These are phyloP conservation scores for Grammomys dolichurus DNA, from an alignment of 2,113 vertebrate genomes.

Conservation along the genomic window DNA sequence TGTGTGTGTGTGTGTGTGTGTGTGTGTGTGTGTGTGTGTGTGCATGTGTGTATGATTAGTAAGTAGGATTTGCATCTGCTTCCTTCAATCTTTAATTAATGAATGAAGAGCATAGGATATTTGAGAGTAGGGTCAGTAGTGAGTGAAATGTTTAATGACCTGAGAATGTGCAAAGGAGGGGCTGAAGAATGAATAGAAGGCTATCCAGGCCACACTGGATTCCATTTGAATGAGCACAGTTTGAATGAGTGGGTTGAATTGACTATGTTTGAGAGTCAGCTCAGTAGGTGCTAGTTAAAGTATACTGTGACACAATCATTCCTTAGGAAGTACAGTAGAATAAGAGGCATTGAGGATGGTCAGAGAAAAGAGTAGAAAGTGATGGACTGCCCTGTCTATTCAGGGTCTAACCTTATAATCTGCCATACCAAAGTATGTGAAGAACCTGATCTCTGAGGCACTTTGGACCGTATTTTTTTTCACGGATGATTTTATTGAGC, in stretches of 20 bases:
- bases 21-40: not conserved
- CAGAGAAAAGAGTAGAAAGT: not conserved
- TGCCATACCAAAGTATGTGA: not conserved
- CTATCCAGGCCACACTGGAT: not conserved
- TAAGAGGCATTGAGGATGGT: not conserved
- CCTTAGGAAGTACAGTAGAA: not conserved
- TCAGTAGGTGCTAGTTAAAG: not conserved
- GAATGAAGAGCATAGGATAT: not conserved
- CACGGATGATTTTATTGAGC: slow-evolving; percentile 28
- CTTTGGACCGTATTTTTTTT: slow-evolving; percentile 13
- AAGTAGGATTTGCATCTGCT: not conserved
- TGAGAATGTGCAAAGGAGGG: not conserved
- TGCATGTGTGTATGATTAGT: not conserved
- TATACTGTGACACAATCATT: not conserved
- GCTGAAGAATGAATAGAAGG: not conserved
- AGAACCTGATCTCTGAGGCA: not conserved
- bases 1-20: not conserved
- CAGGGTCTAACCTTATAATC: not conserved
- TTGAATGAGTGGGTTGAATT: slow-evolving; percentile 5
- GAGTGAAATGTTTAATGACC: not conserved
- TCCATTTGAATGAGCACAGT: not conserved
- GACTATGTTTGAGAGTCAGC: not conserved
- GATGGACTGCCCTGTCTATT: not conserved
- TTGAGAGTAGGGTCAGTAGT: not conserved
- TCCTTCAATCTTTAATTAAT: slow-evolving; percentile 16